Evolutionary conservation across 2,888 invertebrate genomes (phyloP), one percentile per base, ranked within the genome.

Genomic region (Watsonalla cultraria): DNA sequence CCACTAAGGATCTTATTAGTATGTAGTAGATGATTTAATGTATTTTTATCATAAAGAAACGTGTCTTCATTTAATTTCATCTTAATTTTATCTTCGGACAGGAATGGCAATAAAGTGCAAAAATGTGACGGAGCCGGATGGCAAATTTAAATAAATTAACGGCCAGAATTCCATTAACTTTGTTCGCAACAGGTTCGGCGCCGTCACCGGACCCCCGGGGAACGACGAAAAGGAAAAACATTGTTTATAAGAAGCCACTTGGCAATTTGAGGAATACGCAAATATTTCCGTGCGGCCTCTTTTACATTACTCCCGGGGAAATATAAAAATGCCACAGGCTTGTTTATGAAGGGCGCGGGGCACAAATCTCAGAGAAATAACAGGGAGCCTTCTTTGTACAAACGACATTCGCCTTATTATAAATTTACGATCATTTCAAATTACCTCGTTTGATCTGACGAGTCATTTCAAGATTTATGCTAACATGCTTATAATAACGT

Each of bases 11-110:
- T 24, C 24, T 24, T 24, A 24, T 24, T 24, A 24, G 24, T 24
- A 24, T 1, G 24, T 4, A 24, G 24, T 24, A 24, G 24, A 24
- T 24, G 24, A 24, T 24, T 6, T 24, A 33, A 34, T 33, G 35
- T 45, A 46, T 13, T 34, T 34, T 57, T 52, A 61, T 61, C 61
- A 61, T 51, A 45, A 24, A 14, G 35, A 33, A 54, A 51, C 24
- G 48, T 7, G 37, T 37, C 37, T 37, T 37, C 2, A 37, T 37
- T 2, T 11, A n/a, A 52, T 24, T 35, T 24, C 35, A 37, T 24
- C 24, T 24, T 24, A 24, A 24, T 24, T n/a, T 24, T 24, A 24
- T 37, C 37, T 7, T 47, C 51, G 46, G 46, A 51, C 34, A 53
- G 54, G 57, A 54, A 60, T 54, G 46, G 8, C 13, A n/a, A 51